Evolutionary conservation across 2,888 invertebrate genomes (phyloP).

Genomic region (Hyles lineata): DNA sequence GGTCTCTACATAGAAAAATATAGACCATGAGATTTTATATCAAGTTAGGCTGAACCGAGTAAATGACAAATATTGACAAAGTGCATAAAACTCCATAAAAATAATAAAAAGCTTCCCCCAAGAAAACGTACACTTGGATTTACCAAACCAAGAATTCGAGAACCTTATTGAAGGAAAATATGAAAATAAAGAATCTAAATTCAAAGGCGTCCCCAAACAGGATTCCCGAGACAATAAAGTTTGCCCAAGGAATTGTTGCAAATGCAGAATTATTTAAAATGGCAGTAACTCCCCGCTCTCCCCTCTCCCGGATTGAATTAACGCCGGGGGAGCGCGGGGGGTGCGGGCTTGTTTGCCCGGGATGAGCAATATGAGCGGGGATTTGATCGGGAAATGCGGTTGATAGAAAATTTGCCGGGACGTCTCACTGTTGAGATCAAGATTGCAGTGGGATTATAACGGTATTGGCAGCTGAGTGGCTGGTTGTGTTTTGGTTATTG

Average conservation of each 20-base stretch:
- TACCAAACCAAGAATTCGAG: not conserved
- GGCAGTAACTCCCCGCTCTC: slow-evolving; percentile 8
- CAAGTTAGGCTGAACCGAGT: too few species aligned
- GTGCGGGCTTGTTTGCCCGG: slow-evolving; percentile 13
- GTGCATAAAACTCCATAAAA: too few species aligned
- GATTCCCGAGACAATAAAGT: slow-evolving; percentile 18
- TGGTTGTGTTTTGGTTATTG: not conserved
- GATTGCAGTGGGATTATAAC: not conserved
- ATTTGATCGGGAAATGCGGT: slow-evolving; percentile 18
- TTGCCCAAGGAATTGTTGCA: slow-evolving; percentile 24
- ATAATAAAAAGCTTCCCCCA: too few species aligned
- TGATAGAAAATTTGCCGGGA: slow-evolving; percentile 19
- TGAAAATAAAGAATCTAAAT: slow-evolving; percentile 2
- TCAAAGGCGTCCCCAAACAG: not conserved
- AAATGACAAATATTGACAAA: too few species aligned
- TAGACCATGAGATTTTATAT: too few species aligned
- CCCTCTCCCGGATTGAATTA: slow-evolving; percentile 21
- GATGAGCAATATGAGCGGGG: slow-evolving; percentile 22
- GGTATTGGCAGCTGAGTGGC: not conserved
- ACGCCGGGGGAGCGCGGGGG: slow-evolving; percentile 12
- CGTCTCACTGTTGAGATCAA: not conserved
- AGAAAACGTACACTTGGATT: too few species aligned
- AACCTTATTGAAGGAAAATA: not conserved
- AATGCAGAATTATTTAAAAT: slow-evolving; percentile 26
- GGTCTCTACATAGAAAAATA: too few species aligned